phyloP scores from a whole-genome alignment of 30 jellyfish, hydroid and myxozoan species.

The Turritopsis rubra region DNA sequence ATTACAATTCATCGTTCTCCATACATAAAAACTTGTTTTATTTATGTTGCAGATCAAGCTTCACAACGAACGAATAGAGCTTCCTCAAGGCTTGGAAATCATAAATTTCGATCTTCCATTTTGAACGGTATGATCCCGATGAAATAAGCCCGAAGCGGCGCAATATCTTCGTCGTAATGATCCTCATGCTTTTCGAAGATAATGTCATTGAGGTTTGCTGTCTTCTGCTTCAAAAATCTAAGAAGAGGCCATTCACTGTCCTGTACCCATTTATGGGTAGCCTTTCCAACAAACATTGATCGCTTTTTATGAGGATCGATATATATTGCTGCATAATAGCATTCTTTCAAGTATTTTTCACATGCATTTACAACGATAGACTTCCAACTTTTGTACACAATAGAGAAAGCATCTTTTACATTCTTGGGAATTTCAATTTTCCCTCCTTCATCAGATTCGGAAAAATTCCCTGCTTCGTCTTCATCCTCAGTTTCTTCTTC shows the following conservation, averaged over 20 bases:
- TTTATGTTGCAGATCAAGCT: too few species aligned
- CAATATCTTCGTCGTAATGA: neutral
- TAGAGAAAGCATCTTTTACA: neutral
- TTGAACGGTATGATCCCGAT: neutral
- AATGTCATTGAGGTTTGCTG: neutral
- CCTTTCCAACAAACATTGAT: constrained; percentile 4
- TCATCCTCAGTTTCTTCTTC: neutral
- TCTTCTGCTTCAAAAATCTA: neutral
- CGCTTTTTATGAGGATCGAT: neutral
- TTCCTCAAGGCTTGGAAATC: too few species aligned
- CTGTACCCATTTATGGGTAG: neutral
- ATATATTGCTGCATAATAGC: neutral
- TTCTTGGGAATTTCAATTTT: neutral
- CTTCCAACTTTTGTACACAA: neutral
- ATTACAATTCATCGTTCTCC: too few species aligned
- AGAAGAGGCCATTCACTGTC: neutral
- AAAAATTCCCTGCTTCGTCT: neutral
- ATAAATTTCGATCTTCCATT: too few species aligned
- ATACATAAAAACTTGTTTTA: too few species aligned
- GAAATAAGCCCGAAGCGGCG: neutral
- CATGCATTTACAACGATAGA: neutral
- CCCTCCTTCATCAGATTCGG: neutral
- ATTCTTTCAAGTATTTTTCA: neutral
- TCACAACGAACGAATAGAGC: too few species aligned
- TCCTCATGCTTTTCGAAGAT: neutral